These are phyloP conservation scores for Caenorhabditis sp. DNA, from an alignment of 2,888 invertebrate species.

Conservation along the genomic window DNA sequence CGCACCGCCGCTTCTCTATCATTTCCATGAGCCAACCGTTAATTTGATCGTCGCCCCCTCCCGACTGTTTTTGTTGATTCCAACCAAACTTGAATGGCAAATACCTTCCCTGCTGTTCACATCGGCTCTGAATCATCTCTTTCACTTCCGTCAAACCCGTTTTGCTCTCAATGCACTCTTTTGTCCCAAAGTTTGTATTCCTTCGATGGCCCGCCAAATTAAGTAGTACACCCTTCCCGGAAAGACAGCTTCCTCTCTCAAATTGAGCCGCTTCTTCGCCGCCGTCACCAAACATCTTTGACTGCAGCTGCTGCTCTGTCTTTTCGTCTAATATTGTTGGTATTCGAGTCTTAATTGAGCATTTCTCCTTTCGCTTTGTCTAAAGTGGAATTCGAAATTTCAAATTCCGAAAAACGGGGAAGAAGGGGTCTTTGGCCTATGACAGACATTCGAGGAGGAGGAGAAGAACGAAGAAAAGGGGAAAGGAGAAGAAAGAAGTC, in stretches of 20 bases:
- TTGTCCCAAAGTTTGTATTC: constrained; percentile 15
- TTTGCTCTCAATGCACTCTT: not conserved
- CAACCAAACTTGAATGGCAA: too few species aligned
- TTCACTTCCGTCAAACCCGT: too few species aligned
- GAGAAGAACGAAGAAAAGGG: not conserved
- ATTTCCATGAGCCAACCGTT: constrained; percentile 27
- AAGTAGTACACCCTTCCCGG: constrained; percentile 6
- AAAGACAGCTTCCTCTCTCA: not conserved
- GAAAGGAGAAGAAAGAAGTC: not conserved
- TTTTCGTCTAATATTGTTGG: constrained; percentile 20
- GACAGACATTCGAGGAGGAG: constrained; percentile 24
- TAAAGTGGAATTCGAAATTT: constrained; percentile 6
- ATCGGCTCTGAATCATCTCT: not conserved
- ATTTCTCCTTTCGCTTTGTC: constrained; percentile 6
- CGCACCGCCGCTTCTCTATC: constrained; percentile 1
- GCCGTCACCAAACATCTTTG: constrained; percentile 32
- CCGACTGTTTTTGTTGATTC: constrained; percentile 8
- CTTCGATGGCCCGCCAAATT: not conserved
- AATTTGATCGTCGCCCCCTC: constrained; percentile 11
- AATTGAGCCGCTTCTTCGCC: not conserved
- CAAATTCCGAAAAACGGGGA: constrained; percentile 16
- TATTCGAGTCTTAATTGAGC: constrained; percentile 46
- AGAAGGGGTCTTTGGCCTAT: constrained; percentile 15
- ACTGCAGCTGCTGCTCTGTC: constrained; percentile 17
- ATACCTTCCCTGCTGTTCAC: too few species aligned